Percentiles rank a stretch among this genome's conserved stretches.
Conservation (phyloP, 2,113 vertebrate genomes). For the Cercocebus atys region DNA sequence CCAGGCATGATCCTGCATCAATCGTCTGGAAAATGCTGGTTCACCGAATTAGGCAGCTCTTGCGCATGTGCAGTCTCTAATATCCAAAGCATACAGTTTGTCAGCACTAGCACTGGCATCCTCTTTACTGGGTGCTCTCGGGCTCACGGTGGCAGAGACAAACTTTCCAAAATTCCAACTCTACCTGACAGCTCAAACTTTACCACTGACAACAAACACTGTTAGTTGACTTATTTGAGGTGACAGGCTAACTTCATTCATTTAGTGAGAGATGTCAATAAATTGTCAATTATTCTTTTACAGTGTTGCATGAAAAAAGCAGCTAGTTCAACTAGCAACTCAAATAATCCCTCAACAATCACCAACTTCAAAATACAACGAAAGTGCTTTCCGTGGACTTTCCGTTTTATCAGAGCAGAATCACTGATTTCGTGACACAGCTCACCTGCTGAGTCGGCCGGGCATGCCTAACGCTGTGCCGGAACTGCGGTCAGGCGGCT, state of each 20-base stretch:
- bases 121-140: not conserved
- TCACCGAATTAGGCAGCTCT: not conserved
- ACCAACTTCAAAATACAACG: rapidly evolving
- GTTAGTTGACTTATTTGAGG: not conserved
- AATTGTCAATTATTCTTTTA: not conserved
- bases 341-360: not conserved
- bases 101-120: not conserved
- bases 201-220: not conserved
- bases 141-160: not conserved
- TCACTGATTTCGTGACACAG: no score
- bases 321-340: not conserved
- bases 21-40: not conserved
- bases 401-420: not conserved
- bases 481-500: no score
- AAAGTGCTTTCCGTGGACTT: not conserved
- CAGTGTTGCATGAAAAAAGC: not conserved
- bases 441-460: no score
- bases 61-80: not conserved
- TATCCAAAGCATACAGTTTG: not conserved
- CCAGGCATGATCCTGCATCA: not conserved
- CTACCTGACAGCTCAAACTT: not conserved
- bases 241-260: not conserved
- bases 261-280: not conserved
- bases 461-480: no score
- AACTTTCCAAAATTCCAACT: not conserved